phyloP scores from a whole-genome alignment of 2,797 vertebrate species.

The Anabacerthia variegaticeps region DNA sequence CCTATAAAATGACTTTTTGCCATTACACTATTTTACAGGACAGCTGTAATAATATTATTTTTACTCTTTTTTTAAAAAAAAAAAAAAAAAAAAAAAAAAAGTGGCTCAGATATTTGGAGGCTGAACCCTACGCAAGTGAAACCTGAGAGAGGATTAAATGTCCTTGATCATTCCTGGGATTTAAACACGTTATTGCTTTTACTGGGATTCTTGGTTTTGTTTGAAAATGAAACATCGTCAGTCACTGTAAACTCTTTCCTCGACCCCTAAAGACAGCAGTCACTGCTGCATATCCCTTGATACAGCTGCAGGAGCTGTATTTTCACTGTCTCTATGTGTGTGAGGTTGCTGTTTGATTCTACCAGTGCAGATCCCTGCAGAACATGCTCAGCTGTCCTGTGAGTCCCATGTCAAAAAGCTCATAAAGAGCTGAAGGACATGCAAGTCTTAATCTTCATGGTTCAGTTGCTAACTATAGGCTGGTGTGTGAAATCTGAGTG shows the following conservation, averaged over 20 bases:
- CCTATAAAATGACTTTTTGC: background rate
- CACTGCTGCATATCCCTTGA: rapidly evolving
- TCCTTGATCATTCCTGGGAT: background rate
- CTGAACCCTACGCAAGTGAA: background rate
- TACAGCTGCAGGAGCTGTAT: background rate
- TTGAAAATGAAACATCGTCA: background rate
- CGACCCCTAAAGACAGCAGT: background rate
- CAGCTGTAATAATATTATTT: background rate
- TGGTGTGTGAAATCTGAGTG: background rate
- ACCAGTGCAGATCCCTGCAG: background rate
- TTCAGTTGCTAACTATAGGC: conserved; percentile 27
- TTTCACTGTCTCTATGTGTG: background rate
- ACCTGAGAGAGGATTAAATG: background rate
- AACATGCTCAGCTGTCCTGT: background rate
- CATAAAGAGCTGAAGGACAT: background rate
- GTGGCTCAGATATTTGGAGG: background rate
- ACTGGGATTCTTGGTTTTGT: background rate
- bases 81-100: background rate
- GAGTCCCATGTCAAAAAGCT: background rate
- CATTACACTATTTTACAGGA: background rate
- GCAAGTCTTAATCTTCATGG: background rate
- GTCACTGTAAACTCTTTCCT: background rate
- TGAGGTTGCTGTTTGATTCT: background rate
- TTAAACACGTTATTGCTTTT: background rate
- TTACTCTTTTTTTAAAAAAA: background rate